Evolutionary conservation across 1,140 invertebrate species (phyloP), one percentile per base, ranked within the genome.

Genomic region (Acromyrmex charruanus): DNA sequence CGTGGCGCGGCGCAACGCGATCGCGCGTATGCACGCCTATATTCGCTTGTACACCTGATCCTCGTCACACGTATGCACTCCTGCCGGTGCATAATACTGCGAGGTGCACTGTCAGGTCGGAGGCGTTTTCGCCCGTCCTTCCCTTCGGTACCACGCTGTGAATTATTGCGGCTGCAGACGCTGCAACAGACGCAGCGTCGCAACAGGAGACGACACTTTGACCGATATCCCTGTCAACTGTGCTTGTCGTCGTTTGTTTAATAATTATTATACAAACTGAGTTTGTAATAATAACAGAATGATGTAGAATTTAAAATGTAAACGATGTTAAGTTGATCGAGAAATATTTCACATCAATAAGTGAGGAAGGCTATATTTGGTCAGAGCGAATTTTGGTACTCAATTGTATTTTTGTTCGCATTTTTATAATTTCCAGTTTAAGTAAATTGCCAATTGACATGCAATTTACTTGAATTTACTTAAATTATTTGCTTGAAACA

Each of bases 121-220:
- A 10, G 14, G 35, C 12, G 25, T 4, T 5, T 14, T 12, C n/a
- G 14, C 35, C 35, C 9, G 21, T 39, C 71, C 31, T 16, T 51
- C 49, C 14, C 49, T 16, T 51, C 14, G 3, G 4, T 18, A 25
- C 18, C 35, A 0, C 0, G 10, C 21, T 21, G 10, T 69, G 77
- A 81, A 71, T 71, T 81, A 81, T 80, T 44, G 77, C 77, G 6
- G 25, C 49, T 55, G 28, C 63, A 66, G 44, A 28, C 63, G 77
- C 16, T 49, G 77, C 77, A 10, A 25, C 25, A 25, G 25, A 25
- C 25, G 25, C 25, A 25, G 28, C 49, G 77, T 14, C 49, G 65
- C 49, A 53, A 39, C 77, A 31, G 49, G 31, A 80, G n/a, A 66
- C 58, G 39, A 77, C 35, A 79, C 75, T 31, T 74, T 66, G 65